Percentiles rank a stretch among this genome's conserved stretches.
These are phyloP conservation scores for Hirundichthys speculiger DNA, from an alignment of 2,113 vertebrate genomes.

Conservation along the genomic window DNA sequence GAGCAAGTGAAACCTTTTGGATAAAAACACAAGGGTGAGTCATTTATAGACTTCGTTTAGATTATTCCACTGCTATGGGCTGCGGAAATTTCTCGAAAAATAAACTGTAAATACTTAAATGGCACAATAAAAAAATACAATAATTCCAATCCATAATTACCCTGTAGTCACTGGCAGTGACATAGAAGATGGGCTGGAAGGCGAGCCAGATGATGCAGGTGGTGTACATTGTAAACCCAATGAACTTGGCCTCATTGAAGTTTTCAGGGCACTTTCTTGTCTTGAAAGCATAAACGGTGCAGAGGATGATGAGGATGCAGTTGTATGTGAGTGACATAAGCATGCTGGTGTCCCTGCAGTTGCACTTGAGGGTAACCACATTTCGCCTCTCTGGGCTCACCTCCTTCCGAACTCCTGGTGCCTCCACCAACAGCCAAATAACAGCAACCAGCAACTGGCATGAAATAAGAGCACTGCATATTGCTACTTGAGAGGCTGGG, in stretches of 20 bases:
- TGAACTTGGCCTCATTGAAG: slow-evolving; percentile 99
- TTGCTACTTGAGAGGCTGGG: slow-evolving; percentile 93
- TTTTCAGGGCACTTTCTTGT: slow-evolving; percentile 98
- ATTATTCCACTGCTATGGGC: slow-evolving; percentile 18
- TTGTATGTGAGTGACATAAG: slow-evolving; percentile 95
- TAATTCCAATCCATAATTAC: slow-evolving; percentile 75
- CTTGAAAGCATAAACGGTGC: slow-evolving; percentile 99
- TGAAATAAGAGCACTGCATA: slow-evolving; percentile 94
- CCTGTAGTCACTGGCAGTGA: slow-evolving; percentile 98
- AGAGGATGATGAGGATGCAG: slow-evolving; percentile 94
- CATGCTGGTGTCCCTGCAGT: slow-evolving; percentile 95
- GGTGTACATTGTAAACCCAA: slow-evolving; percentile 99
- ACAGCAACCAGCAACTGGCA: slow-evolving; percentile 94
- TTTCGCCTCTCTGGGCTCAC: slow-evolving; percentile 90
- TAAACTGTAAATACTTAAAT: slow-evolving; percentile 8
- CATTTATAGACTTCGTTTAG: slow-evolving; percentile 48
- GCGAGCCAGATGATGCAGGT: slow-evolving; percentile 99
- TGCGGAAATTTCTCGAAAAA: slow-evolving; percentile 10
- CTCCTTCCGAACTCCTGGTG: slow-evolving; percentile 93
- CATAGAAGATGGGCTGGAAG: slow-evolving; percentile 98
- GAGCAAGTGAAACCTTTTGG: slow-evolving; percentile 34
- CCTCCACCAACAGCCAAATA: slow-evolving; percentile 94
- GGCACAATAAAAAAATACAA: not conserved
- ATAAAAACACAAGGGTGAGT: slow-evolving; percentile 41
- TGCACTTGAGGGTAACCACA: slow-evolving; percentile 95